Percentiles rank a stretch among this genome's conserved stretches.
phyloP scores from a whole-genome alignment of 2,797 vertebrate genomes.

The Neopelma chrysocephalum region DNA sequence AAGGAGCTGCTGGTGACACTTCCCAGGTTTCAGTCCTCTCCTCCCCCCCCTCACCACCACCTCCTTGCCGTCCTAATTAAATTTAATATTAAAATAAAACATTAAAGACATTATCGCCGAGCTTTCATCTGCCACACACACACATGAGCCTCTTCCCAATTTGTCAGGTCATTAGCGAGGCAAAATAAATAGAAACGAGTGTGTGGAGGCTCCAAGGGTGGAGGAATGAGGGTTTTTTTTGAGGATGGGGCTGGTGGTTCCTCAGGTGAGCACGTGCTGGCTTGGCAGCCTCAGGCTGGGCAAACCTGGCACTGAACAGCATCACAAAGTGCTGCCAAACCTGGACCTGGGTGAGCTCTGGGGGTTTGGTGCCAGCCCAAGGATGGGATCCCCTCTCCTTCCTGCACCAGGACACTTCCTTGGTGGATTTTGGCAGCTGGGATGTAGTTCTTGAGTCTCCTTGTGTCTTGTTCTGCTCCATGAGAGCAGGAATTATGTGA shows the following conservation, averaged over 20 bases:
- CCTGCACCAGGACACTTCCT: neutral
- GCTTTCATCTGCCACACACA: conserved; percentile 67
- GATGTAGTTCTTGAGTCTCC: neutral
- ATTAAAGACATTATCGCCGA: conserved; percentile 33
- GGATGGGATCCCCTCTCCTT: neutral
- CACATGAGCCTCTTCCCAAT: conserved; percentile 34
- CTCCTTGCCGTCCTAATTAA: conserved; percentile 68
- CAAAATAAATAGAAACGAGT: neutral
- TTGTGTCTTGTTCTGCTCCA: neutral
- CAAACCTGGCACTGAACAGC: neutral
- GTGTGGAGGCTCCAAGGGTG: conserved; percentile 28
- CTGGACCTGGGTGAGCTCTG: neutral
- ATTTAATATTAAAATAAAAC: conserved; percentile 67
- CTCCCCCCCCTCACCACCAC: neutral
- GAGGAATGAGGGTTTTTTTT: neutral
- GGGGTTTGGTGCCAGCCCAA: neutral
- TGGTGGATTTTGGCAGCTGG: neutral
- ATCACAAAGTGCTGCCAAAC: accelerated
- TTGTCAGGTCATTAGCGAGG: conserved; percentile 52
- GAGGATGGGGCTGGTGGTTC: neutral
- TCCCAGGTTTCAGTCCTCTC: neutral
- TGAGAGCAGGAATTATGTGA: neutral
- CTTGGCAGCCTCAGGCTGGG: neutral
- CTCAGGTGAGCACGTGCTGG: neutral
- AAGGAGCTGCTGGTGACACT: conserved; percentile 49